Evolutionary conservation across 2,797 vertebrate species (phyloP).

Genomic region (Phaenicophaeus curvirostris): DNA sequence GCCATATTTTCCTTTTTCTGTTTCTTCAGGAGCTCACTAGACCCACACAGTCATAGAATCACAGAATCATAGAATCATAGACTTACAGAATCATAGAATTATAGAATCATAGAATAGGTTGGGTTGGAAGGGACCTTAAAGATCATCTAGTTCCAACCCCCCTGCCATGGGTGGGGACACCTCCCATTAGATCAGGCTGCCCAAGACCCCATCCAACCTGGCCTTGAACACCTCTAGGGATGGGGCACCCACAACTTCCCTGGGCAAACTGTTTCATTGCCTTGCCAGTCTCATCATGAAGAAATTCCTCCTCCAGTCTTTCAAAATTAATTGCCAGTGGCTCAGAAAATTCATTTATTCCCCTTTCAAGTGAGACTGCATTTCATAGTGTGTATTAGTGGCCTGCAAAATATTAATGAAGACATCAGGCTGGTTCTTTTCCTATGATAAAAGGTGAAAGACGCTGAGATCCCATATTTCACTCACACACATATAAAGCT

Average conservation of each 20-base stretch:
- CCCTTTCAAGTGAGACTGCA: neutral
- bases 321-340: slow-evolving; percentile 2
- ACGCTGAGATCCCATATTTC: neutral
- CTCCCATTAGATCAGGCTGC: too few relatives aligned
- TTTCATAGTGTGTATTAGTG: neutral
- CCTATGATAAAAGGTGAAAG: neutral
- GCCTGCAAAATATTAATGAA: slow-evolving; percentile 48
- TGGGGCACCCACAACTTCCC: too few relatives aligned
- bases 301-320: neutral
- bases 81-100: too few relatives aligned
- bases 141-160: too few relatives aligned
- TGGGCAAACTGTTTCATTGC: too few relatives aligned
- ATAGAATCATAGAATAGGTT: too few relatives aligned
- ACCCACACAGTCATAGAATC: neutral
- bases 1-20: neutral
- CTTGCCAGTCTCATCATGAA: too few relatives aligned
- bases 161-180: too few relatives aligned
- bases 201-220: too few relatives aligned
- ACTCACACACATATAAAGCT: neutral
- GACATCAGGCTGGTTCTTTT: neutral
- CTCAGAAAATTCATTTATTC: slow-evolving; percentile 44
- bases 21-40: neutral
- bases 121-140: too few relatives aligned
- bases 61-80: too few relatives aligned
- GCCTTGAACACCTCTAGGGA: too few relatives aligned